These are phyloP conservation scores for Ericerus pela DNA, from an alignment of 1,140 invertebrate genomes.

Conservation along the genomic window DNA sequence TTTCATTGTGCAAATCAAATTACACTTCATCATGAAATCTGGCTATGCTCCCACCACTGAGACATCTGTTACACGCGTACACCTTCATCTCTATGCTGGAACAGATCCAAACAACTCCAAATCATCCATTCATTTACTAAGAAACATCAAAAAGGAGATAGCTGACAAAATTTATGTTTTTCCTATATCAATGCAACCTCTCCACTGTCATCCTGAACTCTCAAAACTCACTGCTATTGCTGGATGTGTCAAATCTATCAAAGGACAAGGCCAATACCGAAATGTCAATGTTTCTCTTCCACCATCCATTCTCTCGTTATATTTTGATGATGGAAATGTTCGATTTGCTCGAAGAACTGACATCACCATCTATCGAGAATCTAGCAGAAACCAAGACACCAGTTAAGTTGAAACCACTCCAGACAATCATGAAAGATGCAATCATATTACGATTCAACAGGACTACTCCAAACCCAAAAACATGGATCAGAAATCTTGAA, in stretches of 20 bases:
- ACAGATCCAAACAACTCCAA: too few relatives aligned
- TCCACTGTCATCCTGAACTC: neutral
- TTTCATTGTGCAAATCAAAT: too few relatives aligned
- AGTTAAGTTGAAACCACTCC: neutral
- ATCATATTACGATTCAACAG: neutral
- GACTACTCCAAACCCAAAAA: neutral
- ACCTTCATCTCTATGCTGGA: too few relatives aligned
- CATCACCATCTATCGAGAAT: neutral
- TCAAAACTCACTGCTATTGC: neutral
- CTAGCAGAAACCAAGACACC: neutral
- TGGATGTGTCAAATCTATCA: neutral
- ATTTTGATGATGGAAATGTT: neutral
- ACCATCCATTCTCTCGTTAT: neutral
- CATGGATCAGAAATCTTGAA: neutral
- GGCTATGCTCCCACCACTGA: too few relatives aligned
- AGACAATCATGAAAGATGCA: neutral
- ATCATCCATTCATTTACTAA: too few relatives aligned
- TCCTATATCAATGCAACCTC: too few relatives aligned
- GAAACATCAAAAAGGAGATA: too few relatives aligned
- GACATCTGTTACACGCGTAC: too few relatives aligned
- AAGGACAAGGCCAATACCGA: neutral
- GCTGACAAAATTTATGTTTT: too few relatives aligned
- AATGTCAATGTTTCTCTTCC: neutral
- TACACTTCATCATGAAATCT: too few relatives aligned
- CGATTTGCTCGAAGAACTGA: neutral